Evolutionary conservation across 2,888 invertebrate species (phyloP).

Genomic region (Cheilosia pagana): DNA sequence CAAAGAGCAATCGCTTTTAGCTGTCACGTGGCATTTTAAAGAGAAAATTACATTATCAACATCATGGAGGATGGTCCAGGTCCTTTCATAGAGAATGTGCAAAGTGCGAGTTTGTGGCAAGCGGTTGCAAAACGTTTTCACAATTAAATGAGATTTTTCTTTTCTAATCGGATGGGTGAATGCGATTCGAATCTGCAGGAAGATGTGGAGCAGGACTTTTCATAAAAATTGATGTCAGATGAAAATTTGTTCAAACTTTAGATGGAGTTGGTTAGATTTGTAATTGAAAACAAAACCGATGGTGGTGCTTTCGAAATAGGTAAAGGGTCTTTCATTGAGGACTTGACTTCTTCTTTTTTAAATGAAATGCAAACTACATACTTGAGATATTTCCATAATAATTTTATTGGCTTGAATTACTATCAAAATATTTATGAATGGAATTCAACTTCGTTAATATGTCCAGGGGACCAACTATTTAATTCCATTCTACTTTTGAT

Average conservation of each 20-base stretch:
- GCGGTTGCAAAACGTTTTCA: slow-evolving; percentile 58
- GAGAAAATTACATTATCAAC: slow-evolving; percentile 73
- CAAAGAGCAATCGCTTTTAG: slow-evolving; percentile 64
- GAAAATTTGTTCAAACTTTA: neutral
- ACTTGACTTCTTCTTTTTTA: no score
- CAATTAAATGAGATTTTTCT: slow-evolving; percentile 60
- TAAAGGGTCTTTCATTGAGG: no score
- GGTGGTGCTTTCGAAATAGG: no score
- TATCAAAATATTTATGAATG: no score
- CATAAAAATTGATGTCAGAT: neutral
- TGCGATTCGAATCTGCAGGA: neutral
- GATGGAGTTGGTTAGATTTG: no score
- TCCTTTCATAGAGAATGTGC: slow-evolving; percentile 1
- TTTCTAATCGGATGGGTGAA: slow-evolving; percentile 40
- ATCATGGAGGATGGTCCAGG: slow-evolving; percentile 11
- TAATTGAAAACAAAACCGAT: no score
- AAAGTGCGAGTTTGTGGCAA: slow-evolving; percentile 43
- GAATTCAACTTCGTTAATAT: no score
- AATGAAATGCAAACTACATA: no score
- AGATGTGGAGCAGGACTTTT: neutral
- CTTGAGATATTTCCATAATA: no score
- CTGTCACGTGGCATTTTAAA: slow-evolving; percentile 74
- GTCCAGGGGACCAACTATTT: no score
- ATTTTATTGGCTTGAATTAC: no score
- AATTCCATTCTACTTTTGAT: no score